Evolutionary conservation across 64 coral and sea anemone genomes (phyloP).

Genomic region (Exaiptasia diaphana): DNA sequence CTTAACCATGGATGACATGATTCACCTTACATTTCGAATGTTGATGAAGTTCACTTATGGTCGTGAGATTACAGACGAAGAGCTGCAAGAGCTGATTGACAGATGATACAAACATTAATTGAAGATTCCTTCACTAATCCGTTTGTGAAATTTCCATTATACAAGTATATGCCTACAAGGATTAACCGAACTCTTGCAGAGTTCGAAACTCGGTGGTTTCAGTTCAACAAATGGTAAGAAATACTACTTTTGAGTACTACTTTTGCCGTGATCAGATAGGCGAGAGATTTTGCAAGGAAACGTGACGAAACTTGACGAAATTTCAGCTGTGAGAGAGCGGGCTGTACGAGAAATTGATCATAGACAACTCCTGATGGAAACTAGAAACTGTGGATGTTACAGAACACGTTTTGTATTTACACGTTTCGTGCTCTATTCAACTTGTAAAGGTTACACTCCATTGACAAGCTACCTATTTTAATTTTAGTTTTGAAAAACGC

Average conservation of each 20-base stretch:
- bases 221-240: conserved; percentile 48
- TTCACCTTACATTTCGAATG: conserved; percentile 41
- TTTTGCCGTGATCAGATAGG: no score
- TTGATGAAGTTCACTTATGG: conserved; percentile 71
- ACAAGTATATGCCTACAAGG: conserved; percentile 42
- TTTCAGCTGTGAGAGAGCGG: no score
- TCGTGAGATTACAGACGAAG: conserved; percentile 17
- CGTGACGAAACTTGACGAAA: no score
- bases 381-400: no score
- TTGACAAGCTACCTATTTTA: conserved; percentile 9
- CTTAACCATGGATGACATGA: conserved; percentile 38
- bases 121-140: conserved; percentile 49
- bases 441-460: no score
- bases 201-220: conserved; percentile 45
- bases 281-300: no score
- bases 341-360: no score
- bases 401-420: no score
- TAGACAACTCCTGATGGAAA: no score
- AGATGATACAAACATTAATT: conserved; percentile 9
- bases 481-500: conserved; percentile 24
- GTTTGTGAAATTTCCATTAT: conserved; percentile 36
- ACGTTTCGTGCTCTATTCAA: no score
- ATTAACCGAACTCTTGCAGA: conserved; percentile 33
- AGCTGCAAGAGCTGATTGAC: conserved; percentile 32
- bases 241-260: not conserved